Conservation (phyloP, 2,797 vertebrate species). For the Cyclopterus lumpus region DNA sequence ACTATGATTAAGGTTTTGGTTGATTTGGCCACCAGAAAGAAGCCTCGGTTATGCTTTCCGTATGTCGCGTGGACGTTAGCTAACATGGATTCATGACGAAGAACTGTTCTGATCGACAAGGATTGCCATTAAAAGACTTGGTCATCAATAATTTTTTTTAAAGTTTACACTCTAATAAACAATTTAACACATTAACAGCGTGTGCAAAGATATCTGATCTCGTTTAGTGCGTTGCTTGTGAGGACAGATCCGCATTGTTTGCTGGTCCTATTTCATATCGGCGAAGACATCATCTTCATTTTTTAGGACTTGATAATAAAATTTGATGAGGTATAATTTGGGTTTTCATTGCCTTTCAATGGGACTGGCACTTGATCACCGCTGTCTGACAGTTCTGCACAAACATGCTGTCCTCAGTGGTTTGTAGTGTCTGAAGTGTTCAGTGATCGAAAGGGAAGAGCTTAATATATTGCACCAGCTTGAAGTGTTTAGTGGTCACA, state of each 20-base stretch:
- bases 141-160: neutral
- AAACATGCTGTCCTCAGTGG: neutral
- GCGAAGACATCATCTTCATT: neutral
- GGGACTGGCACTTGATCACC: neutral
- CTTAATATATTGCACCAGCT: neutral
- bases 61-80: no score
- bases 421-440: constrained; percentile 1
- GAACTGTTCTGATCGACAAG: no score
- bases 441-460: constrained; percentile 1
- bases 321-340: neutral
- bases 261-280: neutral
- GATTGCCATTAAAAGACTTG: neutral
- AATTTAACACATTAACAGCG: neutral
- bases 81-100: no score
- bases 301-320: neutral
- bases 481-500: constrained; percentile 3
- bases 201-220: neutral
- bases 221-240: neutral
- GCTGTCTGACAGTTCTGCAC: constrained; percentile 1
- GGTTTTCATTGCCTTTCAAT: neutral
- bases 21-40: neutral
- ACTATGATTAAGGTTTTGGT: neutral
- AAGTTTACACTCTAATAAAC: neutral
- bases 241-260: neutral
- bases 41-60: no score